Evolutionary conservation across 2,888 invertebrate species (phyloP).

Genomic region (Pristionchus maxplancki): DNA sequence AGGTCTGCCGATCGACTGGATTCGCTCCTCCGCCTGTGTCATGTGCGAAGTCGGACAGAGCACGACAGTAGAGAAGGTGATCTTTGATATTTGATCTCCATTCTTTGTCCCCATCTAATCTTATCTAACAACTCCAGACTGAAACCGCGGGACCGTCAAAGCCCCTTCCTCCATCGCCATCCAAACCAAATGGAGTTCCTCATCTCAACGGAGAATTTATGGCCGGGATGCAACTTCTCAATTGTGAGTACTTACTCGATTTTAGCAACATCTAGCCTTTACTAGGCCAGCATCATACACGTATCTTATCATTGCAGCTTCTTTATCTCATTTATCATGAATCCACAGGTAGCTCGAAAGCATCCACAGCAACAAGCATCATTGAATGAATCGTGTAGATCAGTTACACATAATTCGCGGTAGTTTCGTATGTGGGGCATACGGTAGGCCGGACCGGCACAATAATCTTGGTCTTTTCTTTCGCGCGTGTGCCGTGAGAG

Average conservation of each 20-base stretch:
- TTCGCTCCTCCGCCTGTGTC: background rate
- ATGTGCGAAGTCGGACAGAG: slow-evolving; percentile 50
- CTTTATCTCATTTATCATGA: too few species aligned
- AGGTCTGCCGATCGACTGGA: background rate
- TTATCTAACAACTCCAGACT: background rate
- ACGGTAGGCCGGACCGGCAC: slow-evolving; percentile 33
- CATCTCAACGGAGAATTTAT: background rate
- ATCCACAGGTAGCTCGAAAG: too few species aligned
- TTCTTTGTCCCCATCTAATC: too few species aligned
- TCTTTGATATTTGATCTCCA: background rate
- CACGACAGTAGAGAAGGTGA: slow-evolving; percentile 14
- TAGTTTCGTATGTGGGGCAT: background rate
- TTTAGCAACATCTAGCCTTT: too few species aligned
- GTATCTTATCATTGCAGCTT: too few species aligned
- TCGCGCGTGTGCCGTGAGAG: slow-evolving; percentile 2
- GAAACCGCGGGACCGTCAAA: background rate
- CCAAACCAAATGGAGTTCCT: background rate
- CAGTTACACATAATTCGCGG: too few species aligned
- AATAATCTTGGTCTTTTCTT: slow-evolving; percentile 32
- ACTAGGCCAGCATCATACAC: too few species aligned
- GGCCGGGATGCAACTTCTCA: background rate
- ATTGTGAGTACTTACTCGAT: background rate
- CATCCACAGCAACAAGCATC: too few species aligned
- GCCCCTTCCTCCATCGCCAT: background rate
- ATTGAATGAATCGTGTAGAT: too few species aligned